Conservation (phyloP, 2,113 vertebrate genomes). For the Chloebia gouldiae region DNA sequence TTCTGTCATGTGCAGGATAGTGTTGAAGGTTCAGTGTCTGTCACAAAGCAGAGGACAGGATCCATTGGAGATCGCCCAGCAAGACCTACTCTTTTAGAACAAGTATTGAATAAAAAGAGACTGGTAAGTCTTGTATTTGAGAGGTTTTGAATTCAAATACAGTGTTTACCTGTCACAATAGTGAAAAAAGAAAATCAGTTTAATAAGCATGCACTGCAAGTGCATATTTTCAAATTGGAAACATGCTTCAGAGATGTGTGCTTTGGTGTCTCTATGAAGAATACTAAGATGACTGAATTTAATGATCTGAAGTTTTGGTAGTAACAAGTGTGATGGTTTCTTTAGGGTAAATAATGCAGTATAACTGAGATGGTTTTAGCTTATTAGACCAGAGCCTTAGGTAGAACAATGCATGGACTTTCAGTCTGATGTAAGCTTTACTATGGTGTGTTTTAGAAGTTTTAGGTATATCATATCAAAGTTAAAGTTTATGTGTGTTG, state of each 20-base stretch:
- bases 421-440: background rate
- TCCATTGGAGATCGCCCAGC: conserved; percentile 90
- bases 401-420: background rate
- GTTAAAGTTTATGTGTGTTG: background rate
- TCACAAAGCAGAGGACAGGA: conserved; percentile 90
- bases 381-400: background rate
- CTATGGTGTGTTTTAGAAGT: background rate
- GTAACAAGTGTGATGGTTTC: background rate
- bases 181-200: background rate
- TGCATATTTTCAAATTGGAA: background rate
- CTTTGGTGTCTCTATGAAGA: background rate
- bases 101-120: conserved; percentile 97
- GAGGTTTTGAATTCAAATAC: background rate
- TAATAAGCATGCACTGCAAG: background rate
- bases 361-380: background rate
- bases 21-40: conserved; percentile 87
- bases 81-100: conserved; percentile 93
- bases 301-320: background rate
- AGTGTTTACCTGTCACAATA: background rate
- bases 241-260: background rate
- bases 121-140: conserved; percentile 77
- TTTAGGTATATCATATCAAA: background rate
- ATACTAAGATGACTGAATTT: background rate
- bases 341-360: background rate
- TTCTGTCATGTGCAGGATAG: conserved; percentile 76